Base-by-base conservation (phyloP, 2,113 vertebrate genomes). In the Callipepla californica region DNA sequence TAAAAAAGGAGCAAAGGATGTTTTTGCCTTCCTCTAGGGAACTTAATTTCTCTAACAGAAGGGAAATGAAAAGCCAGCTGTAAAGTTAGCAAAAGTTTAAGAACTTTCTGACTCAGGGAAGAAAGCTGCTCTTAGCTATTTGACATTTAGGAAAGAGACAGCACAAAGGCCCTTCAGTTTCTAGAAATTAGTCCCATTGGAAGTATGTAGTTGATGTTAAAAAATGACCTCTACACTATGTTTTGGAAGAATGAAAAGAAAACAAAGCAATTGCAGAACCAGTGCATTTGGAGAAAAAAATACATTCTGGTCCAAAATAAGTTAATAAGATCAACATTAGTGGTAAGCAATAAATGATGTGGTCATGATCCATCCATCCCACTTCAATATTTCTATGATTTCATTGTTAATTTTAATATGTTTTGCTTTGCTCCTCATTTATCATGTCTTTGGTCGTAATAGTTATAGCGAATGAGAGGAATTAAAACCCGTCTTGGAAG, bases 161-260 rank as follows among this genome's bases (percentile, higher is more conserved):
- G 7, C 21, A 80, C 30, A 50, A 68, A 83, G 55, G 40, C 7
- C 7, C 17, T 68, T 65, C 34, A 42, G 21, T 42, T 92, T 78
- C 51, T 75, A 75, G 80, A 94, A 95, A 94, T 23, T 94, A 65
- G 30, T 91, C 82, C 93, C 82, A 63, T 11, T 87, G 87, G 68
- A 95, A 95, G 51, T 8, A 47, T 44, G n/a, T 7, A 93, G 13
- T 80, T 75, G 48, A 53, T 83, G 21, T 68, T 78, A 80, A 88
- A 87, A 87, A 22, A 61, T 50, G 14, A 86, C 57, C 65, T 85
- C 61, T 96, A 30, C 44, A 83, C 32, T 3, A 1, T 51, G 48
- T 57, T 92, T 28, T 36, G 11, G 26, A 36, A 5, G 19, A 85
- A 74, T 57, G 48, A 58, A 76, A 92, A 55, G 14, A 77, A 93